Percentiles rank a stretch among this genome's conserved stretches.
These are phyloP conservation scores for Drosophila baimaii DNA, from an alignment of 1,140 invertebrate genomes.

Conservation along the genomic window DNA sequence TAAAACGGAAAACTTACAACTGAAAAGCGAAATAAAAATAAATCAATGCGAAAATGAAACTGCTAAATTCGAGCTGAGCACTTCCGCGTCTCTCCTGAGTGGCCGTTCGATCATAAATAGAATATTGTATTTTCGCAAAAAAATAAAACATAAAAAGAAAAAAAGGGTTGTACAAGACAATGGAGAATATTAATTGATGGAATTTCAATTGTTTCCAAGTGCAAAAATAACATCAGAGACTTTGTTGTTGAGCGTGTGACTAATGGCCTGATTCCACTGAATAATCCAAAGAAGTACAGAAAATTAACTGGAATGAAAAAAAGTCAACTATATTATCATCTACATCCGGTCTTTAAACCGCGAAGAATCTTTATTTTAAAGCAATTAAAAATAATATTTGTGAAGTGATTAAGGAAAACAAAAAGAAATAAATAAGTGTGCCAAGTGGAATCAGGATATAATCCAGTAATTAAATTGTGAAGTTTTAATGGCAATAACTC, in stretches of 20 bases:
- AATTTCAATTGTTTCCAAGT: slow-evolving; percentile 46
- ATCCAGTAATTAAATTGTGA: neutral
- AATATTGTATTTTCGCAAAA: slow-evolving; percentile 43
- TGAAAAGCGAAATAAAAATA: slow-evolving; percentile 37
- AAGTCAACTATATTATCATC: neutral
- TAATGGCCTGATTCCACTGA: neutral
- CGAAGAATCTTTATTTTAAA: too few species aligned
- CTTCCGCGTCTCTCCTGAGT: slow-evolving; percentile 17
- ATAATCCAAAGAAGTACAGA: too few species aligned
- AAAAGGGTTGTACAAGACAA: slow-evolving; percentile 46
- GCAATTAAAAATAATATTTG: neutral
- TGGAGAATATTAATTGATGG: slow-evolving; percentile 33
- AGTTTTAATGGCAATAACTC: slow-evolving; percentile 1
- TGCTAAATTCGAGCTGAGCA: slow-evolving; percentile 12
- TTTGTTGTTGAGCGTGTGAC: slow-evolving; percentile 16
- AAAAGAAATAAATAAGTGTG: neutral
- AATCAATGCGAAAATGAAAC: slow-evolving; percentile 39
- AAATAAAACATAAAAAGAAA: neutral
- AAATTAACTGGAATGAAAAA: neutral
- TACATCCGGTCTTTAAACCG: neutral
- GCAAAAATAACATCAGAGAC: neutral
- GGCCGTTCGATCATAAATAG: slow-evolving; percentile 11
- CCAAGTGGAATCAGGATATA: neutral
- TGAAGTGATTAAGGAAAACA: neutral
- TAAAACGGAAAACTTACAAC: slow-evolving; percentile 23